Conservation (phyloP, 2,888 invertebrate genomes). For the Phalangium opilio region DNA sequence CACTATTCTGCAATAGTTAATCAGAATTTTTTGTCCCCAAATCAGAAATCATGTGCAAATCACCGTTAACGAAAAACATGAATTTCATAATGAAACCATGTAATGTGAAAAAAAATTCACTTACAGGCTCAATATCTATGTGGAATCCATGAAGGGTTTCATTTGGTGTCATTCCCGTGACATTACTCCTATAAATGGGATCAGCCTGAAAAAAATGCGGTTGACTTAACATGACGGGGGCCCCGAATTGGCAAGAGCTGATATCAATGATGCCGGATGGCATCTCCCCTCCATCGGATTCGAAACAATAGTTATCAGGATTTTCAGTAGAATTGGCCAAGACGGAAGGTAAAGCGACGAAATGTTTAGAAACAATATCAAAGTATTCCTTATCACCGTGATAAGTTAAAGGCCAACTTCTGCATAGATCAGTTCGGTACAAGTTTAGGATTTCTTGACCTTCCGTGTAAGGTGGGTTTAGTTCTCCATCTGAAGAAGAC, state of each 20-base stretch:
- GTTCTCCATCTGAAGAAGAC: neutral
- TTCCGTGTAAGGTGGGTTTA: neutral
- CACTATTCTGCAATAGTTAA: too few species aligned
- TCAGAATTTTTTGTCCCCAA: too few species aligned
- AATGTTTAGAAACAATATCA: constrained; percentile 13
- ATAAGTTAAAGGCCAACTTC: constrained; percentile 11
- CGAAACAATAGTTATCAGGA: constrained; percentile 17
- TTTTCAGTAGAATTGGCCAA: constrained; percentile 14
- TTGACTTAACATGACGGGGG: constrained; percentile 16
- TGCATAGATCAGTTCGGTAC: neutral
- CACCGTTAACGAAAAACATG: too few species aligned
- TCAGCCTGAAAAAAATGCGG: constrained; percentile 19
- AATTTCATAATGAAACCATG: too few species aligned
- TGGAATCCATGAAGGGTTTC: constrained; percentile 49
- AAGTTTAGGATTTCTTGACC: neutral
- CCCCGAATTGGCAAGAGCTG: constrained; percentile 18
- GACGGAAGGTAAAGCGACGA: constrained; percentile 12
- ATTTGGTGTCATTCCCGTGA: constrained; percentile 14
- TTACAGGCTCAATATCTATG: constrained; percentile 75
- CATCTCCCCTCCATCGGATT: constrained; percentile 9
- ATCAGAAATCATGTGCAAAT: too few species aligned
- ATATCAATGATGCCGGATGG: constrained; percentile 18
- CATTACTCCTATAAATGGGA: constrained; percentile 9
- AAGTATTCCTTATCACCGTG: constrained; percentile 9
- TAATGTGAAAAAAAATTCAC: neutral